Evolutionary conservation across 1,140 invertebrate species (phyloP).

Genomic region (Venustaconcha ellipsiformis): DNA sequence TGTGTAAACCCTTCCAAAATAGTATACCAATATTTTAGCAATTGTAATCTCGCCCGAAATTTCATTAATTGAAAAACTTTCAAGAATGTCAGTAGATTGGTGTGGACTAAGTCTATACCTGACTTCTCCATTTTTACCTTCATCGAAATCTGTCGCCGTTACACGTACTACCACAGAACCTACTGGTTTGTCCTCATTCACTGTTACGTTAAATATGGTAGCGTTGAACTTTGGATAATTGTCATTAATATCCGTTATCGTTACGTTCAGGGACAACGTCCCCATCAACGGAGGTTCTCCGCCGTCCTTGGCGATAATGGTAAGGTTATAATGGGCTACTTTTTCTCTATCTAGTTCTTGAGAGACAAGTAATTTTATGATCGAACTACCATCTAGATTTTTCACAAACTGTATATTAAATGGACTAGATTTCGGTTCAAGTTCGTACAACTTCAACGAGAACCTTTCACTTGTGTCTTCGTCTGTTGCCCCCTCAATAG

Average conservation of each 20-base stretch:
- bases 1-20: conserved; percentile 34
- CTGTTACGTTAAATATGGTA: conserved; percentile 81
- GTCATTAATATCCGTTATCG: conserved; percentile 66
- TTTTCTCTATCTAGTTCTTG: conserved; percentile 51
- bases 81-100: conserved; percentile 42
- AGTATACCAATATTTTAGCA: conserved; percentile 31
- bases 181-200: conserved; percentile 42
- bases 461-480: conserved; percentile 49
- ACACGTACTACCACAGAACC: conserved; percentile 70
- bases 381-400: conserved; percentile 51
- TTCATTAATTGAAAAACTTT: conserved; percentile 36
- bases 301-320: conserved; percentile 81
- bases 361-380: conserved; percentile 46
- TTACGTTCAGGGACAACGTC: conserved; percentile 75
- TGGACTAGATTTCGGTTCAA: conserved; percentile 27
- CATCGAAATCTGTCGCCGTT: conserved; percentile 82
- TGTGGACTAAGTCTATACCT: conserved; percentile 78
- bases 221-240: conserved; percentile 77
- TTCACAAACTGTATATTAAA: conserved; percentile 51
- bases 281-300: conserved; percentile 48
- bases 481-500: conserved; percentile 54
- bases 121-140: conserved; percentile 82
- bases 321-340: conserved; percentile 70
- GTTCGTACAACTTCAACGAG: conserved; percentile 49
- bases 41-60: conserved; percentile 34